phyloP scores from a whole-genome alignment of 2,113 vertebrate genomes.

The Delphinapterus leucas region DNA sequence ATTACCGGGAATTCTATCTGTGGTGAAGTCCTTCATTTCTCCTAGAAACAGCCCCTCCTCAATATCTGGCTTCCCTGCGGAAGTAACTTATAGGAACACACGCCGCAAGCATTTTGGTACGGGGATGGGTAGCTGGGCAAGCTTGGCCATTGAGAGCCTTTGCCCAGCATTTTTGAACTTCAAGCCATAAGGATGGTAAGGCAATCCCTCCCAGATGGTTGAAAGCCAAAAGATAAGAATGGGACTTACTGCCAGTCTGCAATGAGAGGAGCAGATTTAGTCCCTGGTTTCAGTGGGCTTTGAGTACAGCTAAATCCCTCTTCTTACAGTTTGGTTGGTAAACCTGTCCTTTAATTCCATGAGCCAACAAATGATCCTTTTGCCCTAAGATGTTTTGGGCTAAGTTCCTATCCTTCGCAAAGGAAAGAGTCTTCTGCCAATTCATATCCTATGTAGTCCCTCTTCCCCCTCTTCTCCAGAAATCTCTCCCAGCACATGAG shows the following conservation, averaged over 20 bases:
- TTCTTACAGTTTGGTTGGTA: neutral
- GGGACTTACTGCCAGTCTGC: neutral
- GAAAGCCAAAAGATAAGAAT: neutral
- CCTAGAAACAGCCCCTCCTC: neutral
- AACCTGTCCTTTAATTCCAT: neutral
- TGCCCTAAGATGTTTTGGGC: neutral
- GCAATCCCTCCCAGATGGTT: neutral
- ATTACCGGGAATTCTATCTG: neutral
- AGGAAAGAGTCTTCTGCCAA: neutral
- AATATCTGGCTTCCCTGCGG: neutral
- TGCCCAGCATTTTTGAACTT: neutral
- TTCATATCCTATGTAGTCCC: neutral
- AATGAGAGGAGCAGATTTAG: neutral
- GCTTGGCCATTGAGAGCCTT: neutral
- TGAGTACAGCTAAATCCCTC: neutral
- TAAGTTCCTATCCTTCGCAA: neutral
- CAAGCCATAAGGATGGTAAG: neutral
- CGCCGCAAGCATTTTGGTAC: neutral
- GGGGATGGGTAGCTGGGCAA: neutral
- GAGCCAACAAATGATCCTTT: constrained; percentile 2
- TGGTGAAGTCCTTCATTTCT: neutral
- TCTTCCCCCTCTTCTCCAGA: neutral
- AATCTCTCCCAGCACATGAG: neutral
- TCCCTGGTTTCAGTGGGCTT: neutral
- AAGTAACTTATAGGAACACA: neutral